Conservation (phyloP, 2,888 invertebrate genomes). For the Macrostomum cliftonense region DNA sequence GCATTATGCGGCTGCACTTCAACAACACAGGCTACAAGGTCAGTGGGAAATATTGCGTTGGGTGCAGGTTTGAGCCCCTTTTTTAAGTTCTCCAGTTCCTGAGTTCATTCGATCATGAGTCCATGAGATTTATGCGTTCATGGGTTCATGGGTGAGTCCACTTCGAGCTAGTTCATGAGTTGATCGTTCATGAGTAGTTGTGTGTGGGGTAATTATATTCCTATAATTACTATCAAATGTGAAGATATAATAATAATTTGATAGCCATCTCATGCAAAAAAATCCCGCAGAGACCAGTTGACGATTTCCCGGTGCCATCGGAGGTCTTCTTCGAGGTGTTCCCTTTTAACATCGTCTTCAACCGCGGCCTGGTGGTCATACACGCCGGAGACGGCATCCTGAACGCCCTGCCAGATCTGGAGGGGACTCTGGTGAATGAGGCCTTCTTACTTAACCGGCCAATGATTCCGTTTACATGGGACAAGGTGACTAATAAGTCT, state of each 20-base stretch:
- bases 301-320: conserved; percentile 13
- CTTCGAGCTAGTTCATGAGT: no score
- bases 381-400: conserved; percentile 29
- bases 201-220: no score
- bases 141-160: no score
- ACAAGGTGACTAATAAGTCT: conserved; percentile 52
- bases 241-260: not conserved
- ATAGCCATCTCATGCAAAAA: no score
- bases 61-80: no score
- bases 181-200: no score
- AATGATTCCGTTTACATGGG: conserved; percentile 76
- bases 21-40: conserved; percentile 53
- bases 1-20: conserved; percentile 76
- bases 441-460: conserved; percentile 79
- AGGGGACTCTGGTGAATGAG: conserved; percentile 66
- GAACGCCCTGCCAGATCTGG: conserved; percentile 24
- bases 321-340: conserved; percentile 76
- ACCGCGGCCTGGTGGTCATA: conserved; percentile 43
- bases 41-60: no score
- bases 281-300: no score
- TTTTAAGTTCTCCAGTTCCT: no score
- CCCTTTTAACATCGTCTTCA: conserved; percentile 89
- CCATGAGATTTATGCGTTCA: no score
- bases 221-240: no score
- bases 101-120: no score